Evolutionary conservation across 1,140 invertebrate genomes (phyloP).

Genomic region (Zophobas atratus): DNA sequence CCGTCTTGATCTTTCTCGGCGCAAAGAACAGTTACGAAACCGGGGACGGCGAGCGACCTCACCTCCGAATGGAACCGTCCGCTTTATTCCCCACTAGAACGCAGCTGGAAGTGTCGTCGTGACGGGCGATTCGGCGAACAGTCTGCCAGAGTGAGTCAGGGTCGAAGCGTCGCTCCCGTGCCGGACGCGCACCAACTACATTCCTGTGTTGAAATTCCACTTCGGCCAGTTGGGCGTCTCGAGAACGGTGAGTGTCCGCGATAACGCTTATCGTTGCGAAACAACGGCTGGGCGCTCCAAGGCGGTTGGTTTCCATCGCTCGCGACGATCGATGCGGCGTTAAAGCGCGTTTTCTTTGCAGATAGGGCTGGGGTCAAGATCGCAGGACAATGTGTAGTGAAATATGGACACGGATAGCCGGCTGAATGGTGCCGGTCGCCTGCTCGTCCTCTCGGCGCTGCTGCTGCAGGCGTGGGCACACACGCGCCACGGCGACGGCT

Average conservation of each 20-base stretch:
- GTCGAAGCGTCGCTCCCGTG: background rate
- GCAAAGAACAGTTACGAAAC: constrained; percentile 29
- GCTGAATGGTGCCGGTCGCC: constrained; percentile 60
- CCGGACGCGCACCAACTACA: background rate
- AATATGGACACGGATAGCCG: constrained; percentile 62
- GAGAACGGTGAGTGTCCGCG: background rate
- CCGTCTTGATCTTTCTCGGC: constrained; percentile 12
- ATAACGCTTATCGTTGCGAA: background rate
- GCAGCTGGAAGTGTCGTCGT: constrained; percentile 33
- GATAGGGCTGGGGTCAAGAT: constrained; percentile 22
- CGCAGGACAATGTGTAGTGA: constrained; percentile 60
- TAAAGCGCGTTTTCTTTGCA: constrained; percentile 40
- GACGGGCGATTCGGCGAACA: constrained; percentile 31
- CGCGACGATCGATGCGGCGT: background rate
- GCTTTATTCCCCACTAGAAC: constrained; percentile 35
- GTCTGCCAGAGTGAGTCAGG: constrained; percentile 2
- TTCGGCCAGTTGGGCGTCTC: background rate
- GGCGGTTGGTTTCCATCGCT: background rate
- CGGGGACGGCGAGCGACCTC: constrained; percentile 9
- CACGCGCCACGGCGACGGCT: constrained; percentile 56
- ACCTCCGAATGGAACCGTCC: constrained; percentile 40
- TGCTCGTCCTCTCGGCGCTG: constrained; percentile 46
- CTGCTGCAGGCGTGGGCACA: constrained; percentile 44
- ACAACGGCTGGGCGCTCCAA: background rate
- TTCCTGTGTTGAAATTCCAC: background rate